phyloP scores from a whole-genome alignment of 2,797 vertebrate genomes.

The Gouania willdenowi region DNA sequence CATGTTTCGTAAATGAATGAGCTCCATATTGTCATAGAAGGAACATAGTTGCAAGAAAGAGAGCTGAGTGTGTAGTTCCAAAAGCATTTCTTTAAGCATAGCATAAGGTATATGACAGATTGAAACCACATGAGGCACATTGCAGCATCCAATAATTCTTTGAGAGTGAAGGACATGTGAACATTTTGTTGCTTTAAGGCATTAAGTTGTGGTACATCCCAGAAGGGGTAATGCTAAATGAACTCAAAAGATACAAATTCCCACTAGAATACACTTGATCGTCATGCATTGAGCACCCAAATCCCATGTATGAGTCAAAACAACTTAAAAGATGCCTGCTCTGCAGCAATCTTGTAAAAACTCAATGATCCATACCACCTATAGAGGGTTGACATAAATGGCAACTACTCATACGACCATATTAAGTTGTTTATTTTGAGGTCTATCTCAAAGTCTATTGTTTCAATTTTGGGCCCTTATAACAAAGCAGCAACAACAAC shows the following conservation, averaged over 20 bases:
- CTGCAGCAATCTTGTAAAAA: conserved; percentile 35
- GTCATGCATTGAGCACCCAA: conserved; percentile 44
- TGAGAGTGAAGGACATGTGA: conserved; percentile 29
- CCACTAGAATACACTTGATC: conserved; percentile 24
- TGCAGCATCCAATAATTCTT: conserved; percentile 24
- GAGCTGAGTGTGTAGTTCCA: conserved; percentile 9
- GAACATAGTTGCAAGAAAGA: conserved; percentile 24
- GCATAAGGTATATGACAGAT: conserved; percentile 24
- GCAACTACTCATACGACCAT: conserved; percentile 15
- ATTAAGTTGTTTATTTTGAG: conserved; percentile 32
- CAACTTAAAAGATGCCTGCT: conserved; percentile 46
- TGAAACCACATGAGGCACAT: conserved; percentile 26
- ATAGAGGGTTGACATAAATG: conserved; percentile 31
- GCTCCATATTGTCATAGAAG: conserved; percentile 36
- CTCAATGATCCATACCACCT: conserved; percentile 24
- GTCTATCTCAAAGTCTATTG: conserved; percentile 33
- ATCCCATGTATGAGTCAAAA: conserved; percentile 27
- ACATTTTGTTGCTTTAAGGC: conserved; percentile 51
- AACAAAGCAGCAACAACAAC: no score
- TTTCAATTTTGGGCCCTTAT: conserved; percentile 33
- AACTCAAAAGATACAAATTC: conserved; percentile 47
- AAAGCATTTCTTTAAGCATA: conserved; percentile 26
- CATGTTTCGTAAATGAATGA: conserved; percentile 48
- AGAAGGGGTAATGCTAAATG: conserved; percentile 39
- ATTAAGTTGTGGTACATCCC: conserved; percentile 48